Evolutionary conservation across 2,888 invertebrate genomes (phyloP).

Genomic region (Caenorhabditis sp.): DNA sequence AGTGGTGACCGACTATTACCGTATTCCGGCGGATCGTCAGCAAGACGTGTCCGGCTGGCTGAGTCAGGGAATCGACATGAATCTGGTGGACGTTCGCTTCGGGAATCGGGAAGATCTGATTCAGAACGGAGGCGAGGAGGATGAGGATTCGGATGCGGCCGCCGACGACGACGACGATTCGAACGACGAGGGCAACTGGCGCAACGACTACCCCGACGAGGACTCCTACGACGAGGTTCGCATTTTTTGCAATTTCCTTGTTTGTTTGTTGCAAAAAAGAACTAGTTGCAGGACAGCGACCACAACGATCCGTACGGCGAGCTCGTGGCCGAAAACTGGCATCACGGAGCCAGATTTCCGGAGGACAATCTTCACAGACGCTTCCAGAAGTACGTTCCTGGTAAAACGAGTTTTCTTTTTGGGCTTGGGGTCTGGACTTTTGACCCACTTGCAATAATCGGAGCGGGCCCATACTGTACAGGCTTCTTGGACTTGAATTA

Average conservation of each 20-base stretch:
- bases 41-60: constrained; percentile 19
- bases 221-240: constrained; percentile 63
- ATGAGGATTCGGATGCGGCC: constrained; percentile 61
- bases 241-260: too few species aligned
- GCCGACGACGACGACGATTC: constrained; percentile 76
- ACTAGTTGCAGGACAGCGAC: constrained; percentile 29
- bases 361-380: constrained; percentile 36
- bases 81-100: constrained; percentile 38
- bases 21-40: constrained; percentile 45
- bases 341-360: constrained; percentile 29
- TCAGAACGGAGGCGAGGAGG: constrained; percentile 57
- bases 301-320: constrained; percentile 42
- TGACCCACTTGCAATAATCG: too few species aligned
- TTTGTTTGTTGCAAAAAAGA: neutral
- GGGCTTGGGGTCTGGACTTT: too few species aligned
- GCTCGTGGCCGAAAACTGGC: constrained; percentile 24
- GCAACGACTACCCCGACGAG: constrained; percentile 79
- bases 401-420: too few species aligned
- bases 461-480: too few species aligned
- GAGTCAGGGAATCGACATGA: constrained; percentile 24
- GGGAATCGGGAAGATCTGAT: constrained; percentile 46
- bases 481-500: too few species aligned
- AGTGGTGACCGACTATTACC: constrained; percentile 75
- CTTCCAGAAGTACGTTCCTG: constrained; percentile 33
- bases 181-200: constrained; percentile 77